Evolutionary conservation across 2,888 invertebrate genomes (phyloP), one percentile per base, ranked within the genome.

Genomic region (Aporophyla nigra): DNA sequence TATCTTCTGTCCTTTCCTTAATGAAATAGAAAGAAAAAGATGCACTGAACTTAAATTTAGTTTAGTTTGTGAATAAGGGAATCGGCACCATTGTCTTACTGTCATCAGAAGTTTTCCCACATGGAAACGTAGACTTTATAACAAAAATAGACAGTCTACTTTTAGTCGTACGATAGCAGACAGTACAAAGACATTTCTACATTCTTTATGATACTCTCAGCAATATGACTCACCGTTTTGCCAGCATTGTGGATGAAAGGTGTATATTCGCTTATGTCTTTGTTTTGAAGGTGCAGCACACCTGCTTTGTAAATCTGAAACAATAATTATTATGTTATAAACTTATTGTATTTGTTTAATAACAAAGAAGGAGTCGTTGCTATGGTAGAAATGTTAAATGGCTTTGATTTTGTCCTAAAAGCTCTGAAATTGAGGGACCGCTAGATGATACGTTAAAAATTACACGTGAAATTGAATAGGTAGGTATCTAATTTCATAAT

Each of bases 281-380:
- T 88, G 86, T 75, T 73, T 74, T 56, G 76, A 24, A 54, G 63
- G 43, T 62, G 81, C 75, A 70, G 84, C 9, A 92, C 85, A 2
- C 90, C 94, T 2, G 93, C 94, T 82, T 78, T 92, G 83, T 94
- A 95, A 1, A 86, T 90, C 95, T 95, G 91, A 12, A 94, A 93
- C 77, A 88, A 88, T 84, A 76, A 66, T 43, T 46, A 51, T 27
- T 24, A 10, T 46, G 21, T 40, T 58, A 49, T 6, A 4, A 0
- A 46, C 43, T 46, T n/a, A 53, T 5, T 27, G 27, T n/a, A 14
- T 40, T n/a, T 49, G 9, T 67, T 49, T 21, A 1, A 4, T 33
- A 33, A 33, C 33, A 33, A 33, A 33, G 33, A 33, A 3, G 1
- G 33, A 33, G 33, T 33, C 5, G 7, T 40, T 40, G 5, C 40